A percentile compares a stretch with the other conserved stretches of the same genome.
Evolutionary conservation across 1,140 invertebrate genomes (phyloP).

Genomic region (Hestina assimilis): DNA sequence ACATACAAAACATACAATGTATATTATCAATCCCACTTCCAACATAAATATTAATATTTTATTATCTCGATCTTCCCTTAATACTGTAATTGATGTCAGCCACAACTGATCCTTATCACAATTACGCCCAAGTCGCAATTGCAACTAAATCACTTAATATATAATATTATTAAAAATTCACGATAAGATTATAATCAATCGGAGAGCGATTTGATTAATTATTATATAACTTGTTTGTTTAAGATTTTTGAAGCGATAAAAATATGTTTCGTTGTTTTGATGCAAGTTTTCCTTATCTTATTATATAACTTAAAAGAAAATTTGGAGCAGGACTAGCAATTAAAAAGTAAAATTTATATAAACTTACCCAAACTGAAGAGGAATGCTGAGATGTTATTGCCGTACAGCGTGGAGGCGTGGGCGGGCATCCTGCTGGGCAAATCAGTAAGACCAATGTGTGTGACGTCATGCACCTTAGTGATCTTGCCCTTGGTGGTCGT

Average conservation of each 20-base stretch:
- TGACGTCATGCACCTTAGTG: constrained; percentile 87
- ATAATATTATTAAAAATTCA: no score
- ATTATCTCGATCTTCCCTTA: not conserved
- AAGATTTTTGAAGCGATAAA: no score
- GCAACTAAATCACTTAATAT: not conserved
- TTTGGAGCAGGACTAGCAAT: no score
- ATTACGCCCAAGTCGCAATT: not conserved
- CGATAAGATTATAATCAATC: no score
- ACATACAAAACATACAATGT: no score
- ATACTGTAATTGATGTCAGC: not conserved
- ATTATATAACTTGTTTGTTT: no score
- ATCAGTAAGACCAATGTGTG: constrained; percentile 92
- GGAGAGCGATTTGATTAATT: no score
- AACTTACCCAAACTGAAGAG: constrained; percentile 86
- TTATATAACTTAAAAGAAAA: no score
- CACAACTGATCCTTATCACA: not conserved
- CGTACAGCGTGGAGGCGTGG: constrained; percentile 91
- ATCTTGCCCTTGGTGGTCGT: constrained; percentile 90
- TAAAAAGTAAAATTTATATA: not conserved
- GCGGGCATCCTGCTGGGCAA: constrained; percentile 91
- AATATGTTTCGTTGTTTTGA: no score
- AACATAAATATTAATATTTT: no score
- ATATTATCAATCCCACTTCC: no score
- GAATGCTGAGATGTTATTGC: constrained; percentile 94
- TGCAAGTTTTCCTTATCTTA: no score